Conservation (phyloP, 2,797 vertebrate species). For the Acipenser oxyrinchus region DNA sequence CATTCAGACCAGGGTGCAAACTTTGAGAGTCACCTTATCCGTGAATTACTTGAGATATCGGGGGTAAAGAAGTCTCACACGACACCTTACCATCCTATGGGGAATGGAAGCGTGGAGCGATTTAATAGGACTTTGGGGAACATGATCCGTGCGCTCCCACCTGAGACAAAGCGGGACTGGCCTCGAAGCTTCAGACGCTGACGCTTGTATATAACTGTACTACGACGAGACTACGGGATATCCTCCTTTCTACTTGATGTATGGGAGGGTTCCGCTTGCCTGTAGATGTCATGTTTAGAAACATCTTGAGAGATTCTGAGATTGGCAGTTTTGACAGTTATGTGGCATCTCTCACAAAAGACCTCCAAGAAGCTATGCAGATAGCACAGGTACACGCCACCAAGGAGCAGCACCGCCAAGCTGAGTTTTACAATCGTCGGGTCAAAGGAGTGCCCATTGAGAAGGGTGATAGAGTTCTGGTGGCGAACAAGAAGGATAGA, state of each 20-base stretch:
- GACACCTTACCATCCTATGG: background rate
- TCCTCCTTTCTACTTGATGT: conserved; percentile 13
- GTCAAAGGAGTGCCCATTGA: background rate
- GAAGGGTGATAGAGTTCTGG: too few species aligned
- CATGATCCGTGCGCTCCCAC: conserved; percentile 7
- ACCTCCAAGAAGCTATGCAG: conserved; percentile 8
- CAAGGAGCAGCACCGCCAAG: conserved; percentile 7
- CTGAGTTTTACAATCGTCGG: conserved; percentile 2
- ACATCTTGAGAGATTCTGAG: conserved; percentile 4
- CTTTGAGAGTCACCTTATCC: background rate
- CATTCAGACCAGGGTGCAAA: background rate
- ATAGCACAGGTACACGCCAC: background rate
- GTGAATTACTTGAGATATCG: background rate
- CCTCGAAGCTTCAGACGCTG: conserved; percentile 9
- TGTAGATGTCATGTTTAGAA: conserved; percentile 15
- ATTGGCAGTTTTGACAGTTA: conserved; percentile 10
- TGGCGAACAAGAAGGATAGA: too few species aligned
- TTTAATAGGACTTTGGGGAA: conserved; percentile 10
- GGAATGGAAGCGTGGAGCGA: background rate
- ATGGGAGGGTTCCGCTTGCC: conserved; percentile 13
- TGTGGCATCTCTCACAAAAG: conserved; percentile 9
- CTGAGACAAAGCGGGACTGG: conserved; percentile 14
- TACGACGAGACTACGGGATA: conserved; percentile 13
- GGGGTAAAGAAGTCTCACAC: conserved; percentile 10
- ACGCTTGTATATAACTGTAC: conserved; percentile 19